phyloP scores from a whole-genome alignment of 2,113 vertebrate species.

The Hippocampus guttulatus region DNA sequence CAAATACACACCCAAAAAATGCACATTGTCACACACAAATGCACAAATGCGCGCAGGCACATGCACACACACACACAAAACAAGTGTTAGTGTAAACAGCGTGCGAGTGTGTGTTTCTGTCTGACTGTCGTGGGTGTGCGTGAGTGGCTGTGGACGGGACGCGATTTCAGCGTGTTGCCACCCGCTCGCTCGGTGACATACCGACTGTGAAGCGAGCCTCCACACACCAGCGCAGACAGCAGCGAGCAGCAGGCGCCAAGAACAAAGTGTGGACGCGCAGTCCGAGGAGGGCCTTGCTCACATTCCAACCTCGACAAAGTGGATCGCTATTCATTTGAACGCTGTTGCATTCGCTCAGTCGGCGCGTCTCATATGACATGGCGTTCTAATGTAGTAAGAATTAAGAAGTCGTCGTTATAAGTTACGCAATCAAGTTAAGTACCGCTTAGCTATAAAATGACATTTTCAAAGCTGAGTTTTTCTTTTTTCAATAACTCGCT shows the following conservation, averaged over 20 bases:
- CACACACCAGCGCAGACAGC: not conserved
- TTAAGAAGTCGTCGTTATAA: no score
- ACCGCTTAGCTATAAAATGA: no score
- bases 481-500: no score
- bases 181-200: constrained; percentile 39
- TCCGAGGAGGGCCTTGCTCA: no score
- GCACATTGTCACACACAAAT: not conserved
- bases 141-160: constrained; percentile 17
- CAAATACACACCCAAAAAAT: not conserved
- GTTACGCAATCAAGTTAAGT: no score
- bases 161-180: constrained; percentile 52
- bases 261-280: not conserved
- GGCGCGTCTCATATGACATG: no score
- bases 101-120: not conserved
- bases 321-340: no score
- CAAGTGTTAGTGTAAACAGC: not conserved
- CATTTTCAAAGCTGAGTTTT: no score
- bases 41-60: not conserved
- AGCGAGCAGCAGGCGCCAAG: not conserved
- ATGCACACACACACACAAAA: not conserved
- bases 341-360: no score
- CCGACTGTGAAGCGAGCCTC: constrained; percentile 47
- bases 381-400: no score
- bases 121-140: constrained; percentile 5
- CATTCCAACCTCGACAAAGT: no score